phyloP scores from a whole-genome alignment of 1,140 invertebrate species.

The Drosophila sucinea region DNA sequence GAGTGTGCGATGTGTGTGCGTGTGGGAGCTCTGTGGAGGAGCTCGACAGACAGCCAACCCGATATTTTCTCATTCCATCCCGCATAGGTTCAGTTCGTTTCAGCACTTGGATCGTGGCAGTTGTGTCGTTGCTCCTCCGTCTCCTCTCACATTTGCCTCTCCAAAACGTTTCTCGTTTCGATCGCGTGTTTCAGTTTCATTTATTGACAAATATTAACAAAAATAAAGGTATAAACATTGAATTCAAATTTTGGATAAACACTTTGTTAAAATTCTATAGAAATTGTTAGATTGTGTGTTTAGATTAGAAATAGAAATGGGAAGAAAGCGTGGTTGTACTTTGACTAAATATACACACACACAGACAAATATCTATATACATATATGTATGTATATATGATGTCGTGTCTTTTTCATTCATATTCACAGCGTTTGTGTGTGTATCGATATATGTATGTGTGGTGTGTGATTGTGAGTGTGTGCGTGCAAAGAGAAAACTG shows the following conservation, averaged over 20 bases:
- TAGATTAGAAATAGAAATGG: conserved; percentile 37
- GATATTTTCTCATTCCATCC: conserved; percentile 30
- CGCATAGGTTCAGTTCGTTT: conserved; percentile 63
- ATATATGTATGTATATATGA: conserved; percentile 18
- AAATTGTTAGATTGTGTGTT: conserved; percentile 35
- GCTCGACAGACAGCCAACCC: conserved; percentile 25
- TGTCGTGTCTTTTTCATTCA: conserved; percentile 76
- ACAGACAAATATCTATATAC: background rate
- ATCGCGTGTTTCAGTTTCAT: conserved; percentile 55
- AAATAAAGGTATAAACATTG: conserved; percentile 11
- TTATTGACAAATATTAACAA: conserved; percentile 3
- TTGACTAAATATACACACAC: conserved; percentile 36
- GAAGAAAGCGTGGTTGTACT: conserved; percentile 73
- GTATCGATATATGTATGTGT: conserved; percentile 6
- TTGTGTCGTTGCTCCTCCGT: conserved; percentile 24
- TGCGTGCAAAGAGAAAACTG: conserved; percentile 29
- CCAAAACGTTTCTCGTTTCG: conserved; percentile 14
- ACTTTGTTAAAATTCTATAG: background rate
- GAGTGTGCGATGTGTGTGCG: background rate
- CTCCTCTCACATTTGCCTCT: background rate
- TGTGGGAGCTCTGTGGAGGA: conserved; percentile 13
- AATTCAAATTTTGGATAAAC: background rate
- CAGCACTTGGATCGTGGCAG: conserved; percentile 62
- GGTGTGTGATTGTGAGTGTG: conserved; percentile 11
- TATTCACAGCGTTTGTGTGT: conserved; percentile 61